Evolutionary conservation across 2,888 invertebrate genomes (phyloP).

Genomic region (Drosophila testacea): DNA sequence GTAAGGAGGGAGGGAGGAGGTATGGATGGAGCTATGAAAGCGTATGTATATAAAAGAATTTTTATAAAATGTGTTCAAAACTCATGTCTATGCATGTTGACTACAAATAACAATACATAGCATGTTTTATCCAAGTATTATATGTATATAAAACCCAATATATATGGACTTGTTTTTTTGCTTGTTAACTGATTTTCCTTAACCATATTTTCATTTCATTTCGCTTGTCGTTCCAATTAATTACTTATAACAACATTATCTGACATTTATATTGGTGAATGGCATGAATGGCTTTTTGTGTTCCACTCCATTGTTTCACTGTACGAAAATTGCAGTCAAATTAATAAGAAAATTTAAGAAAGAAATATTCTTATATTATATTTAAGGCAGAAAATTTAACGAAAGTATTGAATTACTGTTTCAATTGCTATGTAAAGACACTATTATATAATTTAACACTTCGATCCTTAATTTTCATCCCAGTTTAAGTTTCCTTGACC

Average conservation of each 20-base stretch:
- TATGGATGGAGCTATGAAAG: conserved; percentile 11
- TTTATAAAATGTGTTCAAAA: conserved; percentile 21
- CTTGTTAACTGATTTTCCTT: conserved; percentile 18
- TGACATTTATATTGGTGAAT: conserved; percentile 24
- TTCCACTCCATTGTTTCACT: background rate
- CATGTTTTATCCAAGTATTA: conserved; percentile 3
- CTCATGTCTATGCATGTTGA: conserved; percentile 29
- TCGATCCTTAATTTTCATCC: background rate
- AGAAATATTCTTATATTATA: too few species aligned
- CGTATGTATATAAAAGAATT: conserved; percentile 12
- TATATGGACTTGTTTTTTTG: conserved; percentile 4
- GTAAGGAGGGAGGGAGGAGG: too few species aligned
- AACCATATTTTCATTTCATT: conserved; percentile 10
- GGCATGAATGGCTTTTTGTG: background rate
- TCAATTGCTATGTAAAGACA: too few species aligned
- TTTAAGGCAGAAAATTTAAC: too few species aligned
- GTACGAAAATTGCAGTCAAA: too few species aligned
- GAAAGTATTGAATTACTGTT: too few species aligned
- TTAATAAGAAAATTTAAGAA: too few species aligned
- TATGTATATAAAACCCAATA: conserved; percentile 17
- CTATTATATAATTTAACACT: too few species aligned
- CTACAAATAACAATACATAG: conserved; percentile 22
- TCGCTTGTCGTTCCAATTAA: conserved; percentile 22
- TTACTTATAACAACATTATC: conserved; percentile 21
- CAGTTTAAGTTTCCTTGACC: background rate